Percentiles rank a stretch among this genome's conserved stretches.
These are phyloP conservation scores for Anadara kagoshimensis DNA, from an alignment of 1,140 invertebrate species.

Conservation along the genomic window DNA sequence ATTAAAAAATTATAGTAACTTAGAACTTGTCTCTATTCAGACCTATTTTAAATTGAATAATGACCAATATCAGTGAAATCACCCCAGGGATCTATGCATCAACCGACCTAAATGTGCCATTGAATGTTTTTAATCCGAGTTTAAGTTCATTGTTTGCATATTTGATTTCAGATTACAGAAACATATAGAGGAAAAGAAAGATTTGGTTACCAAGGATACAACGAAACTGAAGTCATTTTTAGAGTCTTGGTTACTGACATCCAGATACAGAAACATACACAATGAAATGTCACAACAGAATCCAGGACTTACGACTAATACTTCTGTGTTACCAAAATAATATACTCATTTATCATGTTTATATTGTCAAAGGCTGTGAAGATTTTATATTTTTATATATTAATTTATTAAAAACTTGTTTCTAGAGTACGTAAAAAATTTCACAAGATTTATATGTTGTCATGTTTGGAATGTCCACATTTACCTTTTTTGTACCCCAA, in stretches of 20 bases:
- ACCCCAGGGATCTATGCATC: too few species aligned
- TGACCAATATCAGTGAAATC: too few species aligned
- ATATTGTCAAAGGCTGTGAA: not conserved
- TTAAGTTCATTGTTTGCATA: not conserved
- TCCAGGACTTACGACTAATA: too few species aligned
- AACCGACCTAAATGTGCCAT: too few species aligned
- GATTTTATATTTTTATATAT: not conserved
- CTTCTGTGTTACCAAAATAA: too few species aligned
- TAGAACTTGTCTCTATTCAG: too few species aligned
- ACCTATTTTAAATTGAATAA: too few species aligned
- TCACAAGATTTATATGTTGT: not conserved
- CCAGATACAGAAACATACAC: constrained; percentile 32
- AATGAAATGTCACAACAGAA: not conserved
- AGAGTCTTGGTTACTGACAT: constrained; percentile 47
- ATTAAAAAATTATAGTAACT: too few species aligned
- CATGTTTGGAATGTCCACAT: too few species aligned
- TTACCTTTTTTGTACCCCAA: too few species aligned
- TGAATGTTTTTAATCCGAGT: too few species aligned
- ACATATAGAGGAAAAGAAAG: constrained; percentile 31
- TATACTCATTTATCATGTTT: too few species aligned
- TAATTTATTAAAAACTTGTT: not conserved
- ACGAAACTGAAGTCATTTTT: constrained; percentile 21
- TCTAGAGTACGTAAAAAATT: not conserved
- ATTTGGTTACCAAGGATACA: constrained; percentile 3
- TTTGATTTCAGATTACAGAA: constrained; percentile 36